Conservation (phyloP, 2,888 invertebrate genomes). For the Tenthredo livida region DNA sequence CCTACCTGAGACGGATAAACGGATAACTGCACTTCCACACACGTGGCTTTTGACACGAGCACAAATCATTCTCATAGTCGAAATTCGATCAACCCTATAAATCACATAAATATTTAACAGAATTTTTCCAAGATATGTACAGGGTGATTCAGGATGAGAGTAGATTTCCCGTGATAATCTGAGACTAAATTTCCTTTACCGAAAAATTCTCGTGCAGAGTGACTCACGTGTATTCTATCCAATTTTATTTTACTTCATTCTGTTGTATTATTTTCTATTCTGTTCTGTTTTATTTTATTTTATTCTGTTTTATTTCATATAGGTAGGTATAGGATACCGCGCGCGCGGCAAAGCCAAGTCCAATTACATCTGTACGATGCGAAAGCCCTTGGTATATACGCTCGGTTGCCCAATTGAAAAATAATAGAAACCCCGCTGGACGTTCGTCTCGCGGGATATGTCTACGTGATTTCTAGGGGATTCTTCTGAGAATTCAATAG, state of each 20-base stretch:
- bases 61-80: neutral
- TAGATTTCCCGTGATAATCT: too few species aligned
- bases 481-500: slow-evolving; percentile 58
- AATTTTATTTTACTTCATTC: neutral
- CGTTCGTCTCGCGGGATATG: slow-evolving; percentile 57
- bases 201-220: too few species aligned
- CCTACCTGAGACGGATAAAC: slow-evolving; percentile 11
- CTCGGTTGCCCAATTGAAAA: slow-evolving; percentile 75
- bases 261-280: neutral
- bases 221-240: neutral
- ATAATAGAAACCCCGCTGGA: slow-evolving; percentile 73
- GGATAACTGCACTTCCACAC: slow-evolving; percentile 1
- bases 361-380: slow-evolving; percentile 73
- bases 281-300: neutral
- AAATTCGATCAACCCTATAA: neutral
- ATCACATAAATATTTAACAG: neutral
- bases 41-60: neutral
- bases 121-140: neutral
- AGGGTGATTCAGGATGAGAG: too few species aligned
- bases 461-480: slow-evolving; percentile 52
- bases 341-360: slow-evolving; percentile 71
- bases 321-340: slow-evolving; percentile 64
- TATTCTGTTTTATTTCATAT: slow-evolving; percentile 54
- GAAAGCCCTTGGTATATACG: slow-evolving; percentile 69
- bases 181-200: too few species aligned